Conservation (phyloP, 2,797 vertebrate species). For the Okamejei kenojei region DNA sequence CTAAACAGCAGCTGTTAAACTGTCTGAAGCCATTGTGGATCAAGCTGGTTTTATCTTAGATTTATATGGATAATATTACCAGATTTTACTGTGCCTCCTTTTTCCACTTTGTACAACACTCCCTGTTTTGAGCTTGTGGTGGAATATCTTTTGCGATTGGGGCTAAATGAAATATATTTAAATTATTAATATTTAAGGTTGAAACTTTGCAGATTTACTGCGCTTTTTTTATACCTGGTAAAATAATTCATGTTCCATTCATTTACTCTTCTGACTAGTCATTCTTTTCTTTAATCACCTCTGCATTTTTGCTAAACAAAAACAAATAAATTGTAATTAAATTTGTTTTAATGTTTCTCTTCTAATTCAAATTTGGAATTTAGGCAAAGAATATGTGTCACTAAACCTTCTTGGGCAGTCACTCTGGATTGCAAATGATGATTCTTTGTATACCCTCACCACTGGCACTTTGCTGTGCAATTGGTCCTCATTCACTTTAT, state of each 20-base stretch:
- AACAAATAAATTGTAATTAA: background rate
- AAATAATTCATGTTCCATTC: background rate
- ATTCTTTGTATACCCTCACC: too few species aligned
- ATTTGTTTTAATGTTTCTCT: background rate
- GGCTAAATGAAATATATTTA: background rate
- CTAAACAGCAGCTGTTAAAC: constrained; percentile 6
- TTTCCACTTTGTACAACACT: background rate
- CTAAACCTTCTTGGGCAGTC: too few species aligned
- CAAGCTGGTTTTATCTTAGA: background rate
- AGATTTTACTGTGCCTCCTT: background rate
- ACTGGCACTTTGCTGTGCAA: too few species aligned
- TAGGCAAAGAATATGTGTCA: too few species aligned
- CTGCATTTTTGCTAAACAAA: background rate
- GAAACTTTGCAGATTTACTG: background rate
- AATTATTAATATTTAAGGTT: background rate
- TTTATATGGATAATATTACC: background rate
- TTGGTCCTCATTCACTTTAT: too few species aligned
- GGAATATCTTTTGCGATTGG: background rate
- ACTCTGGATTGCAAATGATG: too few species aligned
- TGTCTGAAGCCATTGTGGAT: background rate
- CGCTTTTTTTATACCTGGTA: background rate
- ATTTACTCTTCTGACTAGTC: background rate
- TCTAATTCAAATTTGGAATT: background rate
- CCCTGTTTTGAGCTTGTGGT: background rate
- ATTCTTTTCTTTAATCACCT: background rate